Conservation (phyloP, 2,797 vertebrate species). For the Siniperca scherzeri region DNA sequence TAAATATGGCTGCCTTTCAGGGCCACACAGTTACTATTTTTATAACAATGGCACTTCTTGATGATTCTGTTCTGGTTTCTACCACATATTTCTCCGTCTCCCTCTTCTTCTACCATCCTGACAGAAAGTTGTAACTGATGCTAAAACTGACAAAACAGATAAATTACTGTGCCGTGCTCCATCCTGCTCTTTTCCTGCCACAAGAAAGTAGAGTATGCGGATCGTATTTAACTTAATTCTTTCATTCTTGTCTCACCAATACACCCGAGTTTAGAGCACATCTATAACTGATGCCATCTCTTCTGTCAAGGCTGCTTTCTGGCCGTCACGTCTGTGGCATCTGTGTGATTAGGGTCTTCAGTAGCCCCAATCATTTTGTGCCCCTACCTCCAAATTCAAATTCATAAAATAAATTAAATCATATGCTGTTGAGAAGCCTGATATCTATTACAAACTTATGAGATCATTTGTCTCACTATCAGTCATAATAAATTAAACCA, state of each 20-base stretch:
- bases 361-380: not conserved
- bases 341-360: constrained; percentile 15
- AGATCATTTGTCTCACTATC: constrained; percentile 7
- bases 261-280: constrained; percentile 24
- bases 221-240: constrained; percentile 20
- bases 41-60: constrained; percentile 19
- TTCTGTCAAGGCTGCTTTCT: constrained; percentile 6
- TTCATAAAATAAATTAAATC: not conserved
- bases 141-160: constrained; percentile 35
- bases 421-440: not conserved
- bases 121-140: constrained; percentile 20
- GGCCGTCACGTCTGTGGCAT: constrained; percentile 3
- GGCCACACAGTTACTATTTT: constrained; percentile 31
- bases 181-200: constrained; percentile 11
- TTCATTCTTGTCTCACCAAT: constrained; percentile 17
- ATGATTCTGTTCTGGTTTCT: constrained; percentile 35
- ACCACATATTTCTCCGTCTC: constrained; percentile 25
- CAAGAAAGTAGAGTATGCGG: constrained; percentile 24
- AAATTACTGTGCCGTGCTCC: constrained; percentile 3
- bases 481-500: constrained; percentile 24
- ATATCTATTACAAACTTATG: constrained; percentile 1
- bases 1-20: constrained; percentile 36
- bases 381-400: constrained; percentile 3
- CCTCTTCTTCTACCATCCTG: not conserved
- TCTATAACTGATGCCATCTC: constrained; percentile 26